Base-by-base conservation (phyloP, 2,888 invertebrate species). In the Aleiodes testaceus region DNA sequence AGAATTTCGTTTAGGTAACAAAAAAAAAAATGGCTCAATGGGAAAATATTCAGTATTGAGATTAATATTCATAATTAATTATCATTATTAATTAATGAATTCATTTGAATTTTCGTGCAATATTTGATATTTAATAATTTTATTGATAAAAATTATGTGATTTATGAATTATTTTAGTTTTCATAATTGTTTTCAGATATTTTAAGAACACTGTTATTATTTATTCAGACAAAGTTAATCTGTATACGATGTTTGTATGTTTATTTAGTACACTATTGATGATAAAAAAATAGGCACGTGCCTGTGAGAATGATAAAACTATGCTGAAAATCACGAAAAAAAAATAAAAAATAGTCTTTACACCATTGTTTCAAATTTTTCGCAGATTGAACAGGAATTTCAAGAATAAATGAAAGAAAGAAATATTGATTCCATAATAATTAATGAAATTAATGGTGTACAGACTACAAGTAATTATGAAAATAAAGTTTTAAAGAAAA, bases 171-270 rank as follows among this genome's bases (percentile, higher is more conserved):
- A 16, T 65, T 70, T 11, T 47, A 26, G 16, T 69, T 50, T 63
- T 65, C 12, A 47, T 1, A 45, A 59, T 52, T 70, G 5, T 42
- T 47, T 42, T 16, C 7, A 22, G 18, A 42, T n/a, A 50, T 53
- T 50, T 16, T 49, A 30, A 36, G n/a, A 20, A 12, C 42, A 63
- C 45, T 53, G 42, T 63, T 59, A 59, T 59, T 59, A 59, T 59
- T 59, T 59, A 42, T 36, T 30, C 42, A 22, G 12, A 53, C n/a
- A 59, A 16, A 59, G 36, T 59, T 14, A 22, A 53, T 53, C 53
- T 14, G 59, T 59, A 59, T 59, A 59, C 59, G 59, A 59, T 59
- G 36, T 59, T 59, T 16, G 36, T 59, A 59, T 36, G 42, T 59
- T 59, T 59, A 36, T 59, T 59, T 59, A 59, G 36, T 18, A 42